Evolutionary conservation across 2,113 vertebrate species (phyloP).

Genomic region (Hystrix brachyura): DNA sequence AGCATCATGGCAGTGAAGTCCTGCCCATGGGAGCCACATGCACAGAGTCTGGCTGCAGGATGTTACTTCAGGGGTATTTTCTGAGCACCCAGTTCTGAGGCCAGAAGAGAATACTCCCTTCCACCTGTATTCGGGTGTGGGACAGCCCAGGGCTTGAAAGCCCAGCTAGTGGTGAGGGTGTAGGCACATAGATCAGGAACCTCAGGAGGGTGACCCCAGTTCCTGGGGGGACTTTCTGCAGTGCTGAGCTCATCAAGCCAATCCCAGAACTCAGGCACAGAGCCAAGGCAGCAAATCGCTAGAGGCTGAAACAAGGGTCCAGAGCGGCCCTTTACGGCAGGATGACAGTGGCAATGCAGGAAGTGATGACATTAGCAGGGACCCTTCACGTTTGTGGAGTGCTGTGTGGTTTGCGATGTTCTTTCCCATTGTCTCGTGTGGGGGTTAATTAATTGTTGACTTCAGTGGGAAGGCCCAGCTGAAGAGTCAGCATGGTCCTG

Average conservation of each 20-base stretch:
- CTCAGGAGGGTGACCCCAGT: neutral
- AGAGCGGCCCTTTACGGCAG: neutral
- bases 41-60: neutral
- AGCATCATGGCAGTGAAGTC: neutral
- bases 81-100: neutral
- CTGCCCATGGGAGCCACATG: neutral
- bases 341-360: neutral
- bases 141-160: neutral
- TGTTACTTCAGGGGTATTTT: neutral
- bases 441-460: too few species aligned
- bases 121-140: neutral
- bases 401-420: neutral
- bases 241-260: conserved; percentile 19
- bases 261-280: neutral
- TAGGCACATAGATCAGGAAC: neutral
- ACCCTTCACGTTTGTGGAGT: neutral
- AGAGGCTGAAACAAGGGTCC: neutral
- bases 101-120: neutral
- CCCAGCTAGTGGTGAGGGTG: neutral
- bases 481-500: too few species aligned
- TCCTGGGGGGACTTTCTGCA: neutral
- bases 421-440: neutral
- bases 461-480: too few species aligned
- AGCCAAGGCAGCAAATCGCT: neutral
- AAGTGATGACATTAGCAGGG: neutral